Base-by-base conservation (phyloP, 2,797 vertebrate genomes). In the Nannoperca obscura region DNA sequence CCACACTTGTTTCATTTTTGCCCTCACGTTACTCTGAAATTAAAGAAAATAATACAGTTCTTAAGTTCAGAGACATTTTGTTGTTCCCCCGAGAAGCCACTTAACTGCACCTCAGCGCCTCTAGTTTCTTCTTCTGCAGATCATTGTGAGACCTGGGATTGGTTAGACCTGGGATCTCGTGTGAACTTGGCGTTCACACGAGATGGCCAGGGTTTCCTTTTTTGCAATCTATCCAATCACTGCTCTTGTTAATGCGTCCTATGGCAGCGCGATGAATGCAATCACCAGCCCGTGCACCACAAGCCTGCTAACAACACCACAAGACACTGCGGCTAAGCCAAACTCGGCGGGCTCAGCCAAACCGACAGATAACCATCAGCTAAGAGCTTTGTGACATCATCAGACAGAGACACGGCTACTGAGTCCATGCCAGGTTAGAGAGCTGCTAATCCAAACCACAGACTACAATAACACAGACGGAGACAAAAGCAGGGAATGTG, bases 371-470 rank as follows among this genome's bases (percentile, higher is more conserved):
- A 95, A 91, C 87, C 88, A 94, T 94, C 95, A 80, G 88, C 85
- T 92, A 91, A 93, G 92, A 92, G 92, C 91, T 92, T 91, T 90
- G 93, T 95, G 94, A 95, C 94, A 95, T 95, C 94, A 95, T 95
- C 93, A 92, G 88, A 89, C 87, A 68, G 91, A 94, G 92, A 93
- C 36, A 38, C 89, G 81, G 85, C 88, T 75, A 81, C 91, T 91
- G 90, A 90, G 82, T 92, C 75, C 64, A 17, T 86, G 90, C 86
- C 91, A 91, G 90, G 85, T 81, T 80, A 61, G 81, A 82, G 86
- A 82, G 82, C 87, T 19, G 87, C 89, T 93, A 91, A 93, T 93
- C 92, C 91, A 90, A 90, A 90, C 88, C 86, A 77, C 91, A 91
- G 88, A 83, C 83, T 78, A 85, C 83, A 91, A 83, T 76, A 88